Base-by-base conservation (phyloP, 2,888 invertebrate species). In the Drosophila barbarae region DNA sequence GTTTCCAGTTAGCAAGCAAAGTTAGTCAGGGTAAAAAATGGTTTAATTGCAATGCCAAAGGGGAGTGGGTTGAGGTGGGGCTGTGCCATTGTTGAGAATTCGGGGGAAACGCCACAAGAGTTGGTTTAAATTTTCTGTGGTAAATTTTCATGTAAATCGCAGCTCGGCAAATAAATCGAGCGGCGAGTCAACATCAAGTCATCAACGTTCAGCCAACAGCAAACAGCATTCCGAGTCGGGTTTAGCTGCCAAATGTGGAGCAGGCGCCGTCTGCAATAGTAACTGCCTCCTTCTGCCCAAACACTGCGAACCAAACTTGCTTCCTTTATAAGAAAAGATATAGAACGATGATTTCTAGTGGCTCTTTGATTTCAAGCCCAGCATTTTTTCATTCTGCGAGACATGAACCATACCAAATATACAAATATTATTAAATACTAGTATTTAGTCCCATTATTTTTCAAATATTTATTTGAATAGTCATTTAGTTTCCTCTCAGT, bases 141-240 rank as follows among this genome's bases (percentile, higher is more conserved):
- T 46, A 53, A 65, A 64, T 63, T 69, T 61, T 68, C 70, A 68
- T 68, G 68, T 54, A 69, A 68, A 69, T 69, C 68, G 70, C 61
- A 69, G 69, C 69, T 53, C 70, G 38, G 60, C 72, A 72, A 72
- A 72, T 72, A 72, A 72, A 72, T 72, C 72, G 72, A 69, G 50
- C 64, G 61, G 15, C 46, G 46, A 68, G 68, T 69, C 68, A 69
- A 68, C 67, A 61, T 68, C 69, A 69, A 69, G 68, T 68, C 68
- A 69, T 68, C 68, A 68, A 39, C 69, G 66, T 57, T 67, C 53
- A 63, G 21, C 60, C 53, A 71, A 49, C 49, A 60, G 71, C 66
- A 71, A 71, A 71, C 69, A 69, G 54, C 53, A 72, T 70, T 69
- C 61, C 69, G 57, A 69, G 57, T 52, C 59, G 59, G 52, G 42